Evolutionary conservation across 2,113 vertebrate genomes (phyloP), one percentile per base, ranked within the genome.

Genomic region (Platichthys stellatus): DNA sequence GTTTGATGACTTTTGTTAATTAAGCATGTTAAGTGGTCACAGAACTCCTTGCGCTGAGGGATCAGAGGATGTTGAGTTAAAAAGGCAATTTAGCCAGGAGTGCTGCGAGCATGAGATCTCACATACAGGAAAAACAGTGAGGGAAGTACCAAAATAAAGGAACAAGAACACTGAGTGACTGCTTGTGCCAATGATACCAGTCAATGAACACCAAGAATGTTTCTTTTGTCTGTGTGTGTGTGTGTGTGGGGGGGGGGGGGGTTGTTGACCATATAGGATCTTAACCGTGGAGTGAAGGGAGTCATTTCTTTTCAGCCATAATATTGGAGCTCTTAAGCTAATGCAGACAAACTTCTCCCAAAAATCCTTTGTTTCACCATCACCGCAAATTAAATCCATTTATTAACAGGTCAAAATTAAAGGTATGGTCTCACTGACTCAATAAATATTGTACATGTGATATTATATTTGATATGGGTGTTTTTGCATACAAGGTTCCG

Each of bases 381-480:
- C 58, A 65, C 78, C 1, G 60, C 73, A 72, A 83, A 86, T 72
- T 86, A 28, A 70, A 85, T 81, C 63, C 1, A 24, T 63, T 74
- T 72, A 45, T 43, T 49, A 76, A 47, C 47, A 54, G 83, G 78
- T 86, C 72, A 76, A 88, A 86, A 28, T 28, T 49, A 80, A 94
- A 95, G 92, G 84, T 81, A 87, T 93, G 92, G 93, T 93, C 90
- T 96, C 89, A 94, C 92, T 78, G 87, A 86, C 92, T 93, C 93
- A 93, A 94, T 91, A 95, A 72, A 92, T 94, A 93, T 91, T 94
- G 92, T 94, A 96, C 90, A 86, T 73, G 78, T 84, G 93, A 92
- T 77, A 78, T n/a, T 80, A 24, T 65, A 74, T 73, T 83, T 68
- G 31, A 68, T 63, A 58, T 31, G 64, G 43, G 66, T 82, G 57